Evolutionary conservation across 2,797 vertebrate species (phyloP), one percentile per base, ranked within the genome.

Genomic region (Tadarida brasiliensis): DNA sequence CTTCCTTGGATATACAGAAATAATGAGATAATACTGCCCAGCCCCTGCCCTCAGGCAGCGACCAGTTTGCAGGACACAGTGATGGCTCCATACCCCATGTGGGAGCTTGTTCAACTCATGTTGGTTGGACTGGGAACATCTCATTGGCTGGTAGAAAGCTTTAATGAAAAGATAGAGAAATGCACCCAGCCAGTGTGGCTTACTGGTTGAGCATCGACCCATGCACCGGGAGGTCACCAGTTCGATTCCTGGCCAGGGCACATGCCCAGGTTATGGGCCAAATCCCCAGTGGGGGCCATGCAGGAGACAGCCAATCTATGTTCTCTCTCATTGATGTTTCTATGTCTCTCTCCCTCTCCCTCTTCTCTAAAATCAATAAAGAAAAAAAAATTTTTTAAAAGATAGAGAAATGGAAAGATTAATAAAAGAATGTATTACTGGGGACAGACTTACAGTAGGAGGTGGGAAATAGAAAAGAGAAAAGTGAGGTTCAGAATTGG

Each of bases 41-140:
- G 15, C 1, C 15, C 12, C 3, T 26, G 11, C 3, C 33, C 63
- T 70, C 16, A 49, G 65, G 51, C 20, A 82, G 4, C 16, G 12
- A 12, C 30, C 1, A 1, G 1, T 33, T 28, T 59, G 4, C 4
- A 49, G 44, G 11, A 11, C 67, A 63, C 15, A n/a, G 67, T 49
- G 17, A 30, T 47, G 8, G 51, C 10, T 17, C 17, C 28, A 76
- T 3, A 44, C 10, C 9, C 30, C 0, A 0, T 1, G 8, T 59
- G 47, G 8, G 1, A 92, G 8, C 33, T 80, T 73, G 0, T 49
- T 57, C 1, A 10, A 87, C 2, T 33, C 33, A 65, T 28, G 2
- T 22, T 7, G 9, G 20, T 35, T 57, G 63, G 39, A 33, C 4
- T 17, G 2, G 15, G n/a, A 47, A 1, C 2, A n/a, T 80, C 22